Evolutionary conservation across 2,797 vertebrate species (phyloP), one percentile per base, ranked within the genome.

Genomic region (Xerus rutilus): DNA sequence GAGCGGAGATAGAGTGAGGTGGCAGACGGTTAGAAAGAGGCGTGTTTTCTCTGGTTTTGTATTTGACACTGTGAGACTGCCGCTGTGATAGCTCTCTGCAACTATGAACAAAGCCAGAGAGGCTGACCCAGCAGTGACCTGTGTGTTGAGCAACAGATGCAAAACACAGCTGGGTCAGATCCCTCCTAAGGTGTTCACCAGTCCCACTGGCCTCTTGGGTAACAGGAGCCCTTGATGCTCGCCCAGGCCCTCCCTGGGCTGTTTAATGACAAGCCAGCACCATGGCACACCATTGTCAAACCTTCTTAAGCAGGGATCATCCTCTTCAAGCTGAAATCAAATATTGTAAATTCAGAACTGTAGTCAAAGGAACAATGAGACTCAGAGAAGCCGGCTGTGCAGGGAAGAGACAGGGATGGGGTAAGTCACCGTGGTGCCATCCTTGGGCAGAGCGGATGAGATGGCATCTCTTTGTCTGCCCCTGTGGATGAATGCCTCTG

Each of bases 151-250:
- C 35, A 92, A 86, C 78, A 97, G 98, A 98, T 98, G 97, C 96
- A 97, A 97, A 65, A 96, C 95, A 81, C 17, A 10, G 30, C 59
- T 0, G 0, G 23, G 28, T 64, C 13, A 54, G 67, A 65, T 2
- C 91, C 69, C 89, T 97, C 95, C 93, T 86, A 93, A 97, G 93
- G 73, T 95, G 97, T 97, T 96, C 97, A 81, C 96, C 97, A 95
- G 96, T 93, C 76, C 82, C 90, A 95, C 97, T 89, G 97, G 96
- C 97, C 97, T 85, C 86, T 86, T 62, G 96, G 94, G 93, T 95
- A 2, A 87, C 92, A 96, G 96, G 98, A 96, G 92, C 96, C 96
- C 97, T 84, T 45, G 77, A 97, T 69, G 97, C 76, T 79, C 97
- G 97, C 97, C 97, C 64, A 67, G 97, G 96, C 97, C 97, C 79